Evolutionary conservation across 2,888 invertebrate genomes (phyloP), one percentile per base, ranked within the genome.

Genomic region (Biston stratarius): DNA sequence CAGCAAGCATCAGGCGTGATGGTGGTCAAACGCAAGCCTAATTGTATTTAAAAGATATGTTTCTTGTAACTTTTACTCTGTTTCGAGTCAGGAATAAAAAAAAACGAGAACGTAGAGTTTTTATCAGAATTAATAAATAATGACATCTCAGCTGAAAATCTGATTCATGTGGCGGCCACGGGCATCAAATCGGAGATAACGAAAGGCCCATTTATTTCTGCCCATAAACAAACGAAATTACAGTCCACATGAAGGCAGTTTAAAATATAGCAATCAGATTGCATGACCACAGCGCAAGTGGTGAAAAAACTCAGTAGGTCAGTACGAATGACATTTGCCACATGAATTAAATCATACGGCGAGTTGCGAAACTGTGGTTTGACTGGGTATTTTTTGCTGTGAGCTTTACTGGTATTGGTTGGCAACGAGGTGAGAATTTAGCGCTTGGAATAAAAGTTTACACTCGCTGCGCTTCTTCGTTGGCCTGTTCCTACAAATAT

Each of bases 301-400:
- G 56, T 64, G 83, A 71, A 74, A 86, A 90, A 88, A 83, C 78
- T 85, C 74, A 86, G 83, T 86, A 78, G 88, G 90, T 88, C 89
- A 86, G 61, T 55, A 61, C 67, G 45, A 55, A 52, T 82, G 82
- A 79, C 80, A 80, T 81, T 82, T 79, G 70, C 64, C 57, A 74
- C 64, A 69, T 56, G 73, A 76, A 75, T 77, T 73, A 75, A 74
- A 73, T 70, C 75, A 70, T 72, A 69, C 66, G 61, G 58, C 64
- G 56, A 55, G 57, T 76, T 73, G 71, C 62, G 51, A 65, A 64
- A 67, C 58, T 69, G 67, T 67, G 36, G 52, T 62, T 48, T 58
- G 61, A 40, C 64, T 62, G 63, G 48, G 49, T 12, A 42, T 64
- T 67, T 72, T 69, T 69, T 60, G 51, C 58, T 52, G 60, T 52